Conservation (phyloP, 2,888 invertebrate genomes). For the Nemurella pictetii region DNA sequence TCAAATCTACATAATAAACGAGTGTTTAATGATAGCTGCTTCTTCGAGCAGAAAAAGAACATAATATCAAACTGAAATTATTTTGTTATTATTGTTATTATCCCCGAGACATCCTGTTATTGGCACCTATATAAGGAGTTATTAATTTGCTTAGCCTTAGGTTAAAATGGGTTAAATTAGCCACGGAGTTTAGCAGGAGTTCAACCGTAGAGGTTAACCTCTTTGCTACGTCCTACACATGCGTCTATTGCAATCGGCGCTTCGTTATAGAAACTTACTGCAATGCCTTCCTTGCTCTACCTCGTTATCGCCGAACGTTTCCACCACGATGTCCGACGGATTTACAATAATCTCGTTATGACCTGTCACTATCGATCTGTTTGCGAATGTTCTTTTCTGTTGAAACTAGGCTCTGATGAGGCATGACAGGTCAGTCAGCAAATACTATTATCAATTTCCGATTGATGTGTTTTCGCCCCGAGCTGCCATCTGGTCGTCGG, state of each 20-base stretch:
- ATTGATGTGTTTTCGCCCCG: slow-evolving; percentile 18
- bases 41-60: too few relatives aligned
- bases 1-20: neutral
- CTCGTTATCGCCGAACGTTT: neutral
- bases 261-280: too few relatives aligned
- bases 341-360: neutral
- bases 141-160: too few relatives aligned
- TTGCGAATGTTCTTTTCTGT: slow-evolving; percentile 29
- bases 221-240: too few relatives aligned
- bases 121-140: too few relatives aligned
- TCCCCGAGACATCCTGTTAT: too few relatives aligned
- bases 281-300: neutral
- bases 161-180: too few relatives aligned
- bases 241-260: neutral
- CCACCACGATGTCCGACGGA: neutral
- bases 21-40: neutral
- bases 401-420: slow-evolving; percentile 12
- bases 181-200: too few relatives aligned
- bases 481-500: slow-evolving; percentile 12
- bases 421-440: slow-evolving; percentile 30
- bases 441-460: slow-evolving; percentile 30
- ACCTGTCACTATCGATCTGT: slow-evolving; percentile 25
- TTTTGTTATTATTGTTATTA: too few relatives aligned
- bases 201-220: too few relatives aligned
- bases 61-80: too few relatives aligned